A percentile compares a stretch with the other conserved stretches of the same genome.
Conservation (phyloP, 2,113 vertebrate genomes). For the Dermatemys mawii region DNA sequence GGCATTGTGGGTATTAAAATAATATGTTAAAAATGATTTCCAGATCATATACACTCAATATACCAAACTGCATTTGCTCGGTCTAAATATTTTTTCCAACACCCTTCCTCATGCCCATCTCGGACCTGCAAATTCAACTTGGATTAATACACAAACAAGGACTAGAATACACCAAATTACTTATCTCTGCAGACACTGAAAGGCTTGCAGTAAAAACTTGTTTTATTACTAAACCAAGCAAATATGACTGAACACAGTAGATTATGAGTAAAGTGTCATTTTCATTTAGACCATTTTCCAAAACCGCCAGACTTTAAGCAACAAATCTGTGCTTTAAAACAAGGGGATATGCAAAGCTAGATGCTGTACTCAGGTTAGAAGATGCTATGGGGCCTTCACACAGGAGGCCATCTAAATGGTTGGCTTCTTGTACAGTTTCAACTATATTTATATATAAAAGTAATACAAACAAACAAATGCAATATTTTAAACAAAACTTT, state of each 20-base stretch:
- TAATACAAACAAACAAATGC: accelerated
- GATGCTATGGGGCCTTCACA: neutral
- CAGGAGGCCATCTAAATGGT: accelerated
- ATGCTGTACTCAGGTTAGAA: neutral
- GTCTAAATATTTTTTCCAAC: neutral
- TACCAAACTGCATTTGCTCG: neutral
- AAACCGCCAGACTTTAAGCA: neutral
- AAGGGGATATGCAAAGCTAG: neutral
- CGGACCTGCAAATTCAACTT: neutral
- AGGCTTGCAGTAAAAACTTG: neutral
- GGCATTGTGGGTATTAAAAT: neutral
- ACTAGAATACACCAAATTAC: neutral
- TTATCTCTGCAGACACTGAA: neutral
- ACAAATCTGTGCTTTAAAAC: neutral
- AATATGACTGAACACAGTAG: neutral
- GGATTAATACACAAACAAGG: neutral
- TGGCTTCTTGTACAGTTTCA: neutral
- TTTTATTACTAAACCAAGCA: neutral
- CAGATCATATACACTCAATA: neutral
- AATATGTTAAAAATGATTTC: neutral
- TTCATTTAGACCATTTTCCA: neutral
- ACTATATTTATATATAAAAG: neutral
- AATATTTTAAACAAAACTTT: conserved; percentile 27
- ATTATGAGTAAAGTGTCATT: neutral
- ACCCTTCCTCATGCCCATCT: neutral